A percentile compares a stretch with the other conserved stretches of the same genome.
Evolutionary conservation across 2,113 vertebrate species (phyloP).

Genomic region (Tonatia bakeri): DNA sequence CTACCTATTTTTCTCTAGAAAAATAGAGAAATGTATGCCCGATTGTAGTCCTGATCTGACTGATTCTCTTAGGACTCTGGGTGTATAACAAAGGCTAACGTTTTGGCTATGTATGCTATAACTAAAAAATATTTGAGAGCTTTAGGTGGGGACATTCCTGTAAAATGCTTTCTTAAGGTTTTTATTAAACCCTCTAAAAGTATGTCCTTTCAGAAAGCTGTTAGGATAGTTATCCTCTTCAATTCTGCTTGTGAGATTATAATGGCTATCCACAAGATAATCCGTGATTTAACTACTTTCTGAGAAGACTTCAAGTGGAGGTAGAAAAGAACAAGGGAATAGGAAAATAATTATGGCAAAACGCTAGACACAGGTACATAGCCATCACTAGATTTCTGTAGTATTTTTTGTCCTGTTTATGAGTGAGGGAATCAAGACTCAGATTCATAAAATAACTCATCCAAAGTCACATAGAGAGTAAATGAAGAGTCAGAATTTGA

Average conservation of each 20-base stretch:
- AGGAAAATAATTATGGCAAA: neutral
- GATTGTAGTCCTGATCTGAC: neutral
- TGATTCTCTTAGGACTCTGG: neutral
- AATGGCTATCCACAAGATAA: neutral
- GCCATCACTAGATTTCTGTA: neutral
- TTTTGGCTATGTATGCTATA: neutral
- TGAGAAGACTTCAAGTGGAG: neutral
- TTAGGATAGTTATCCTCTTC: neutral
- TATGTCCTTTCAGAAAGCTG: neutral
- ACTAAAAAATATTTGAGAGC: neutral
- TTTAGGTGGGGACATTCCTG: neutral
- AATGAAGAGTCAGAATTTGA: neutral
- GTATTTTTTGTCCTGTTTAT: neutral
- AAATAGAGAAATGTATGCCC: neutral
- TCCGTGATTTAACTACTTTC: neutral
- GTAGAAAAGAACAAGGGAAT: neutral
- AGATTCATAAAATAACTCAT: neutral
- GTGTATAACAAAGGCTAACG: neutral
- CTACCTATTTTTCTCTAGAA: neutral
- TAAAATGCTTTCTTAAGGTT: neutral
- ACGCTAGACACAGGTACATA: neutral
- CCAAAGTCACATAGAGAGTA: neutral
- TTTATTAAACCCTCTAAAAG: conserved; percentile 13
- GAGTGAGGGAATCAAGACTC: neutral
- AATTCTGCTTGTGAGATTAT: neutral